Base-by-base conservation (phyloP, 2,888 invertebrate genomes). In the Bombylius discolor region DNA sequence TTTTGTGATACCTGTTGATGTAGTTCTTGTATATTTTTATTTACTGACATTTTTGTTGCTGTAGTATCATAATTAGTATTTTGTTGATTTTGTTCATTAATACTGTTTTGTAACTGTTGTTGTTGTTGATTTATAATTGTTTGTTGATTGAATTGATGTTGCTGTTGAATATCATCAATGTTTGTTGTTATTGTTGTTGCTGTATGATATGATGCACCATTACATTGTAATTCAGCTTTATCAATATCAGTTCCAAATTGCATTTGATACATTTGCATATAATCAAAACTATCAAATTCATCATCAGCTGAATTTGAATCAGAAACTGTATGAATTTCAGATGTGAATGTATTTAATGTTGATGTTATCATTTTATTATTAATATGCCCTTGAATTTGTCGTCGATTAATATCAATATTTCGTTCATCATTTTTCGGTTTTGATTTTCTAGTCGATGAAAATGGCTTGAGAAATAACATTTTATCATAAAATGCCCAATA, bases 401-500 rank as follows among this genome's bases (percentile, higher is more conserved):
- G 34, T 3, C 34, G 8, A 4, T 42, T 42, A 23, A 23, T 23
- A 23, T 23, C 3, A 23, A 23, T 23, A 23, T 23, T 23, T 23
- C 23, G 23, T 11, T 42, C 11, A 11, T 8, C 8, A 42, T 42
- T 42, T 42, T 42, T 42, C 39, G 39, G 12, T 52, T 51, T 42
- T 12, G 36, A 47, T 51, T 57, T 58, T 4, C 58, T 55, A 3
- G 58, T 58, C 3, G 59, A 51, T 12, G 57, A 60, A 47, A 57
- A 58, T 23, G 60, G 60, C 49, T 55, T 53, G 5, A 60, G 42
- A 50, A 60, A 60, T 45, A 53, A 14, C 49, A 60, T 53, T 34
- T 55, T 53, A n/a, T 60, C 57, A 48, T 51, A 60, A 5, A 58
- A 47, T 42, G 52, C 49, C 60, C 60, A 60, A 46, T 49, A 48